Evolutionary conservation across 1,140 invertebrate genomes (phyloP).

Genomic region (Ips nitidus): DNA sequence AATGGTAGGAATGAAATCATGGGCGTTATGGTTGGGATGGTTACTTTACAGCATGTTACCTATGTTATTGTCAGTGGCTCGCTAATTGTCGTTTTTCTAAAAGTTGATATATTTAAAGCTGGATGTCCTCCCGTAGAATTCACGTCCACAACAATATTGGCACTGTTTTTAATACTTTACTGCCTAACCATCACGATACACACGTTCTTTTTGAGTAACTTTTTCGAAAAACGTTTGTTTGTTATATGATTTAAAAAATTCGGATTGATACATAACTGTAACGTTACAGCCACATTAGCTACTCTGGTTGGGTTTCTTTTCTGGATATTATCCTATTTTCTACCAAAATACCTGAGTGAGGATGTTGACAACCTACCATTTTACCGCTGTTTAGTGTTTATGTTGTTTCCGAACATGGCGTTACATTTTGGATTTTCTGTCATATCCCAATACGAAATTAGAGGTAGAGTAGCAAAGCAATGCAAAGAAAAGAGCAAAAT

Average conservation of each 20-base stretch:
- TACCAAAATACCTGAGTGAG: conserved; percentile 33
- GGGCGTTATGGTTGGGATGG: conserved; percentile 67
- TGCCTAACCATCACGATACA: conserved; percentile 51
- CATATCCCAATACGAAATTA: conserved; percentile 45
- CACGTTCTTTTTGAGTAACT: conserved; percentile 57
- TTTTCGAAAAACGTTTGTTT: conserved; percentile 52
- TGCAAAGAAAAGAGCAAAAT: too few relatives aligned
- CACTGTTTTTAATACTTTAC: conserved; percentile 58
- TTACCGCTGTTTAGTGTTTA: conserved; percentile 33
- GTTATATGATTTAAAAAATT: too few relatives aligned
- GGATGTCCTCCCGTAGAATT: conserved; percentile 54
- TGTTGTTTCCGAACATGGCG: conserved; percentile 46
- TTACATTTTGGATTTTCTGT: conserved; percentile 44
- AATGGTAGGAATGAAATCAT: conserved; percentile 67
- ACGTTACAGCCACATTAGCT: conserved; percentile 44
- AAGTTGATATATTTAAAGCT: conserved; percentile 43
- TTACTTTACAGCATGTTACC: conserved; percentile 62
- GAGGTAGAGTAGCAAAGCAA: too few relatives aligned
- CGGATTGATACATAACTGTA: background rate
- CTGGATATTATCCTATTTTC: conserved; percentile 43
- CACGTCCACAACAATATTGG: conserved; percentile 52
- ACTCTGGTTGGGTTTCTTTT: conserved; percentile 36
- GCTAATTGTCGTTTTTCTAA: conserved; percentile 56
- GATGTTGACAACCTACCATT: conserved; percentile 11
- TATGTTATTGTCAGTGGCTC: conserved; percentile 52